phyloP scores from a whole-genome alignment of 2,113 vertebrate genomes.

The Cichladusa arquata region DNA sequence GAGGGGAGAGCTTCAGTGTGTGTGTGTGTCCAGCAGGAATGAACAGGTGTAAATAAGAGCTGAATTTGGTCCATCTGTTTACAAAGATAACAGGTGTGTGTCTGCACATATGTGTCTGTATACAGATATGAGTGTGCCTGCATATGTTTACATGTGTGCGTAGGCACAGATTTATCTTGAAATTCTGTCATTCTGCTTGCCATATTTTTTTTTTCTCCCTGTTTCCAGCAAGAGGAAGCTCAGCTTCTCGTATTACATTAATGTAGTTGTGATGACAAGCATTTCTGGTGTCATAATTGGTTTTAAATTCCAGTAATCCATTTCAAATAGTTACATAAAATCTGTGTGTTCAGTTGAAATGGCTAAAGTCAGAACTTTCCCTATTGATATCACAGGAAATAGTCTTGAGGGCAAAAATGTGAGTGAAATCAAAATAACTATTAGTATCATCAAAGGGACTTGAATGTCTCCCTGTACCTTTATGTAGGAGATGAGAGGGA shows the following conservation, averaged over 20 bases:
- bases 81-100: neutral
- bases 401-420: slow-evolving; percentile 62
- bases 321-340: slow-evolving; percentile 72
- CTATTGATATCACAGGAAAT: slow-evolving; percentile 68
- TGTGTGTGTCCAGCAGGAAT: slow-evolving; percentile 6
- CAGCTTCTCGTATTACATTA: slow-evolving; percentile 68
- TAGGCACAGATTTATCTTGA: neutral
- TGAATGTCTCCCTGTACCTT: slow-evolving; percentile 47
- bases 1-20: neutral
- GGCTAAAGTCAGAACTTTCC: slow-evolving; percentile 68
- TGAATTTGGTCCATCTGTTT: slow-evolving; percentile 37
- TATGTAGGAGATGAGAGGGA: slow-evolving; percentile 26
- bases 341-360: slow-evolving; percentile 61
- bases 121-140: neutral
- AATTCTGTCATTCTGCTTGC: neutral
- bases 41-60: slow-evolving; percentile 27
- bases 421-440: slow-evolving; percentile 67
- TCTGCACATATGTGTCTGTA: neutral
- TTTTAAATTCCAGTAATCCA: slow-evolving; percentile 75
- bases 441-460: slow-evolving; percentile 62
- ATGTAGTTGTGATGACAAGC: slow-evolving; percentile 70
- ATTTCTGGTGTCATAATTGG: slow-evolving; percentile 73
- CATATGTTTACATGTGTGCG: neutral
- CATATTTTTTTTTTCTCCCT: neutral
- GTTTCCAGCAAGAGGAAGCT: slow-evolving; percentile 63